Conservation (phyloP, 1,140 invertebrate species). For the Drosophila littoralis region DNA sequence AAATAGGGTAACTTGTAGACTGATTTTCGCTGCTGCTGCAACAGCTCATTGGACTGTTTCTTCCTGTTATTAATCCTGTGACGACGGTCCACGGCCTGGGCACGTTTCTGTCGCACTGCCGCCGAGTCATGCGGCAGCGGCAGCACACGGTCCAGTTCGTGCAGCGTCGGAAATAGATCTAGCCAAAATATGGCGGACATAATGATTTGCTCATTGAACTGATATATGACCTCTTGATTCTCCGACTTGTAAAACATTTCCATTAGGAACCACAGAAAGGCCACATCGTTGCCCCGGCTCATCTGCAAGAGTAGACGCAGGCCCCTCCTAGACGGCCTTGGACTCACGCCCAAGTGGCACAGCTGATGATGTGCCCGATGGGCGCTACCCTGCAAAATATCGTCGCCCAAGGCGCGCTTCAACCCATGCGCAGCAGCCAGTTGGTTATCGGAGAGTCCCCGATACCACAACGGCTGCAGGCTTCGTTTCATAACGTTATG, state of each 20-base stretch:
- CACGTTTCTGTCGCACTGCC: not conserved
- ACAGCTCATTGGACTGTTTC: not conserved
- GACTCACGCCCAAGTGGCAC: slow-evolving; percentile 42
- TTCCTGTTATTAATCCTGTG: not conserved
- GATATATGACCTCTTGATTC: slow-evolving; percentile 25
- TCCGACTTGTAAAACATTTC: slow-evolving; percentile 61
- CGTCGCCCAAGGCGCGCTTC: slow-evolving; percentile 24
- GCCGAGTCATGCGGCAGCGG: slow-evolving; percentile 48
- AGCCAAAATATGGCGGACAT: slow-evolving; percentile 68
- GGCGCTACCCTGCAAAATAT: slow-evolving; percentile 39
- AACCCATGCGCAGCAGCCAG: slow-evolving; percentile 31
- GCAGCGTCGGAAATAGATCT: slow-evolving; percentile 61
- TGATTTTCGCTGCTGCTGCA: not conserved
- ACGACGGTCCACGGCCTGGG: not conserved
- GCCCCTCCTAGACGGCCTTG: not conserved
- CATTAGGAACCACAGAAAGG: slow-evolving; percentile 76
- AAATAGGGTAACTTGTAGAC: slow-evolving; percentile 45
- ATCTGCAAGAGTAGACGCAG: slow-evolving; percentile 39
- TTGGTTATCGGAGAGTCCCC: slow-evolving; percentile 52
- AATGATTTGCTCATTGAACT: slow-evolving; percentile 67
- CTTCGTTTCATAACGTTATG: not conserved
- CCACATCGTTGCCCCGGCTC: slow-evolving; percentile 62
- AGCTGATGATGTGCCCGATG: slow-evolving; percentile 21
- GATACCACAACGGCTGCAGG: slow-evolving; percentile 52
- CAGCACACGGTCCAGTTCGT: slow-evolving; percentile 62